Base-by-base conservation (phyloP, 2,113 vertebrate genomes). In the Cyprinodon tularosa region DNA sequence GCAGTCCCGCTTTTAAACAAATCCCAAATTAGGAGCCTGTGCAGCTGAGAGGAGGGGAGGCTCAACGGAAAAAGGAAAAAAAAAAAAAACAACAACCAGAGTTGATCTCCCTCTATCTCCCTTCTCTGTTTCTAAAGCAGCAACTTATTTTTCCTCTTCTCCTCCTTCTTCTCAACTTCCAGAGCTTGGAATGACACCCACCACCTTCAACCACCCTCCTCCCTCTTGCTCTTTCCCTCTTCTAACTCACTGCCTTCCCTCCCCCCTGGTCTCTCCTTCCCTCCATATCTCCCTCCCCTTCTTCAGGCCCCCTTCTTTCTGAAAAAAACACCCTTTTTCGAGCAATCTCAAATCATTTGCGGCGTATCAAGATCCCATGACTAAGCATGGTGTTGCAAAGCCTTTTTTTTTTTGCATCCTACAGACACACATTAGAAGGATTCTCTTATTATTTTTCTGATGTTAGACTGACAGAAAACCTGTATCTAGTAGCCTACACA, bases 1-100 rank as follows among this genome's bases (percentile, higher is more conserved):
- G 86, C 87, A 83, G 90, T 90, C 90, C 85, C n/a, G 84, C 86
- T 92, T 91, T 92, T 90, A 94, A 94, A 94, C 94, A 94, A 94
- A 94, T 93, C 93, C 94, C 94, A 95, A 94, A 95, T 94, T 95
- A 94, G 94, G 93, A 94, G 90, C 79, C 84, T 72, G 68, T 81
- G 81, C 60, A 73, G 37, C 44, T 67, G 70, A 77, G 81, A 78
- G 77, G 53, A 67, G 71, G 78, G 64, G 60, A 72, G 81, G 59
- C 45, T 50, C 13, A 40, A 67, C 73, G 74, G 65, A 75, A 72
- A 82, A 78, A 39, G 15, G 42, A 68, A 75, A 76, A 66, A 75
- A 72, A 82, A 22, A 73, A 48, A 82, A 76, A 22, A 73, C 44
- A 4, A 64, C 44, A 62, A 38, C 66, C 62, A 29, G 57, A 71